phyloP scores from a whole-genome alignment of 92 coral and sea anemone genomes.

The Virgularia gustaviana region DNA sequence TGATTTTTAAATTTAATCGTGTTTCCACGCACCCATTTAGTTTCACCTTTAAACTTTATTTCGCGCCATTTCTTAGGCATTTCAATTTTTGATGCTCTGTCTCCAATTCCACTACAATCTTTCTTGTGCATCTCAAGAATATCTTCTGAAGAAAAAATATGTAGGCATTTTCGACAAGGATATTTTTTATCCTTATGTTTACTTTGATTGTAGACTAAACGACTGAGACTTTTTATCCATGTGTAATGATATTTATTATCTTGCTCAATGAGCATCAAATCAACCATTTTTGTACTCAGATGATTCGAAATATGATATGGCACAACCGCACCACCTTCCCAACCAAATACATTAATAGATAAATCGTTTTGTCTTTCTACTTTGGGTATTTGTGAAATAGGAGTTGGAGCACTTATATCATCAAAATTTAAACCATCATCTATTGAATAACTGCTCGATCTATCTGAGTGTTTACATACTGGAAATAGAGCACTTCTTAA shows the following conservation, averaged over 20 bases:
- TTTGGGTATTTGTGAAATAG: background rate
- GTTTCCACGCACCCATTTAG: conserved; percentile 1
- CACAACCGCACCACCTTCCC: too few species aligned
- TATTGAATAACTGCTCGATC: conserved; percentile 37
- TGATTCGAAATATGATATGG: too few species aligned
- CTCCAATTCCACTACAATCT: conserved; percentile 3
- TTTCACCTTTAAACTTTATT: too few species aligned
- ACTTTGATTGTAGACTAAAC: too few species aligned
- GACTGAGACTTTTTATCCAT: too few species aligned
- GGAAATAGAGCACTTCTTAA: conserved; percentile 55
- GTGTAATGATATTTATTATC: too few species aligned
- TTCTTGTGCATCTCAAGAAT: conserved; percentile 1
- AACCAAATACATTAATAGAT: background rate
- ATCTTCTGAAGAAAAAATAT: too few species aligned
- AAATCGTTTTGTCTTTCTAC: too few species aligned
- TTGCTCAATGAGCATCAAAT: too few species aligned
- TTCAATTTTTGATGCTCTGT: background rate
- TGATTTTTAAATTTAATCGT: background rate
- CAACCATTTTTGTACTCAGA: too few species aligned
- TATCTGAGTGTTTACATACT: conserved; percentile 24
- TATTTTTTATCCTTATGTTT: too few species aligned
- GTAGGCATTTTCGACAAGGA: too few species aligned
- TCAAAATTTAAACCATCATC: conserved; percentile 25
- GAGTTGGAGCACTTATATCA: background rate
- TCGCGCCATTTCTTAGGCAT: conserved; percentile 4